A percentile compares a stretch with the other conserved stretches of the same genome.
These are phyloP conservation scores for Drosophila macrospina DNA, from an alignment of 2,888 invertebrate species.

Conservation along the genomic window DNA sequence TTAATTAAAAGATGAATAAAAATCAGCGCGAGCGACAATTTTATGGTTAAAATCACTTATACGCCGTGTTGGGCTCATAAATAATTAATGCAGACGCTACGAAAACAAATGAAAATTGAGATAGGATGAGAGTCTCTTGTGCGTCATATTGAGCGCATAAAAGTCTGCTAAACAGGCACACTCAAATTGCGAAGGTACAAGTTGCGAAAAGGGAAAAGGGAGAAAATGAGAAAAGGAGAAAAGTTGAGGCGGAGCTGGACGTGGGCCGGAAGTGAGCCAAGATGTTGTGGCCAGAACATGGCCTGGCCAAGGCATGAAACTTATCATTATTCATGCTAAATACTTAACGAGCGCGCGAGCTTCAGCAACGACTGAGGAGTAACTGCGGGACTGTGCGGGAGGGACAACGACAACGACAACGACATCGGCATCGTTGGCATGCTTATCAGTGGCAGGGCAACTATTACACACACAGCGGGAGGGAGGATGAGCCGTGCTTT, in stretches of 20 bases:
- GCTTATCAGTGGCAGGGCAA: constrained; percentile 63
- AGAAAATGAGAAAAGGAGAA: neutral
- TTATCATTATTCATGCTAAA: constrained; percentile 82
- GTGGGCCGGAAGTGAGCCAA: constrained; percentile 58
- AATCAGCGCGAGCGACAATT: constrained; percentile 41
- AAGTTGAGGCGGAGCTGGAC: constrained; percentile 12
- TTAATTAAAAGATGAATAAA: constrained; percentile 60
- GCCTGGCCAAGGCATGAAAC: constrained; percentile 54
- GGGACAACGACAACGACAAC: neutral
- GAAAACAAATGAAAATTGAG: constrained; percentile 62
- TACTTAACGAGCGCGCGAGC: constrained; percentile 78
- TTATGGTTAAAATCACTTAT: constrained; percentile 67
- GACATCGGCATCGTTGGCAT: constrained; percentile 42
- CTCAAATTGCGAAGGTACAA: constrained; percentile 53
- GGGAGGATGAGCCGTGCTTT: constrained; percentile 36
- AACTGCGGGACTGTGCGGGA: neutral
- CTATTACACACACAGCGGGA: constrained; percentile 61
- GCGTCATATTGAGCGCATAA: constrained; percentile 73
- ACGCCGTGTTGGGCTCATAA: constrained; percentile 72
- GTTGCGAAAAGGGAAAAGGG: neutral
- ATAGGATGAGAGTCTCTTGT: constrained; percentile 37
- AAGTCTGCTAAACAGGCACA: constrained; percentile 64
- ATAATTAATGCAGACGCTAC: constrained; percentile 71
- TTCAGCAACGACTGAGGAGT: constrained; percentile 7
- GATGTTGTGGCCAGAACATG: constrained; percentile 54